A percentile compares a stretch with the other conserved stretches of the same genome.
Conservation (phyloP, 2,113 vertebrate genomes). For the Illadopsis cleaveri region DNA sequence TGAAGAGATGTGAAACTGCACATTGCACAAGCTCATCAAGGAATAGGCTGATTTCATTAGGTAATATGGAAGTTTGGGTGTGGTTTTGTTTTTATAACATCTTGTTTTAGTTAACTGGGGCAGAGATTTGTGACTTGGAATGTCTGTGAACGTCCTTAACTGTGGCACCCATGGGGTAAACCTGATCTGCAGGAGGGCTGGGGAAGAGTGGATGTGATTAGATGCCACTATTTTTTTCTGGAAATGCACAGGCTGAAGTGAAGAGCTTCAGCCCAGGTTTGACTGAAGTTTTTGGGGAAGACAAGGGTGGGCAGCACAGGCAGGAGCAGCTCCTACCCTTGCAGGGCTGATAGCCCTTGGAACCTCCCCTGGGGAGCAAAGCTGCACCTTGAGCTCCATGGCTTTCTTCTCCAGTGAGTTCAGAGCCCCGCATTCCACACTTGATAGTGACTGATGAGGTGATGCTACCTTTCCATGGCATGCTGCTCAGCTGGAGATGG, state of each 20-base stretch:
- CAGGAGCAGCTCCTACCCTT: background rate
- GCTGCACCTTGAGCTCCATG: background rate
- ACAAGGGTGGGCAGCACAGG: background rate
- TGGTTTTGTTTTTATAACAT: background rate
- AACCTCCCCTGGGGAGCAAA: background rate
- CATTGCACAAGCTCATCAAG: background rate
- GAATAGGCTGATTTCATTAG: background rate
- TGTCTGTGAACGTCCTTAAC: background rate
- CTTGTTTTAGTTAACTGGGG: background rate
- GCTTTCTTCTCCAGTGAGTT: background rate
- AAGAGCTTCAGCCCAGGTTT: background rate
- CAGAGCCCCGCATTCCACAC: accelerated
- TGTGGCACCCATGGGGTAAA: background rate
- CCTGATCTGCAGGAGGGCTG: background rate
- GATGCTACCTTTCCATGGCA: background rate
- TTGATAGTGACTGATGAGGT: background rate
- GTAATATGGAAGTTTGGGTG: background rate
- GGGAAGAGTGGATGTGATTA: background rate
- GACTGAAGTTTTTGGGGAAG: background rate
- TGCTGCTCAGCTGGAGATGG: background rate
- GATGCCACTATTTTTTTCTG: background rate
- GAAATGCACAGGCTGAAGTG: background rate
- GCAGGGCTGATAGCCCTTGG: background rate
- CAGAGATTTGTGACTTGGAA: background rate
- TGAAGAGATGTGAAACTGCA: background rate